Base-by-base conservation (phyloP, 2,113 vertebrate genomes). In the Rhadina sibilatrix region DNA sequence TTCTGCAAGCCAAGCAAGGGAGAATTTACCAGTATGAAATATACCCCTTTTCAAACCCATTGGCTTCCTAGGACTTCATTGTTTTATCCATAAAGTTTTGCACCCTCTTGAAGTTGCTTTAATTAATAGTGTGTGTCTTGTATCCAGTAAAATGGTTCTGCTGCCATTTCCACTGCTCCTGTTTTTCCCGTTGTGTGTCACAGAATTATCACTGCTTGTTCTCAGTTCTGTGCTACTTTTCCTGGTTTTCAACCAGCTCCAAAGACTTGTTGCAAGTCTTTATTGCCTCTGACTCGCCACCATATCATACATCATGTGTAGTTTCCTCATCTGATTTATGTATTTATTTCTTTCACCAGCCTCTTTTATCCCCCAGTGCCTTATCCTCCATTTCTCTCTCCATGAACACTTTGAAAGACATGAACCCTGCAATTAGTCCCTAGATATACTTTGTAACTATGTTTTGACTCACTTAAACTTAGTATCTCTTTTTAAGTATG, bases 141-240 rank as follows among this genome's bases (percentile, higher is more conserved):
- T 78, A 80, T 21, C 38, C 60, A 79, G 33, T n/a, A 68, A 90
- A 71, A 68, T 89, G 74, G 42, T 87, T 79, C 57, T 83, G 35
- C 59, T 93, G 66, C 60, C 54, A 68, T 87, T 93, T 91, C 74
- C 66, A 89, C 53, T 63, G 60, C 42, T 94, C 27, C 60, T 86
- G n/a, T 53, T 91, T 89, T 78, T 90, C 57, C 60, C 3, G 1
- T 52, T 15, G 2, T 27, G 30, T 40, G 42, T 76, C 87, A 89
- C 31, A 78, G 64, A 91, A 95, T 80, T 86, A 80, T 90, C 46
- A 75, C 33, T 66, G 71, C 30, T 84, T 85, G 46, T 95, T 83
- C 82, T 77, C 69, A 75, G 46, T 28, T 66, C 84, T 90, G 60
- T 65, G 71, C 38, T 78, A 83, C 35, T 78, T 75, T 53, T 68